phyloP scores from a whole-genome alignment of 1,140 invertebrate genomes.

The Triops cancriformis region DNA sequence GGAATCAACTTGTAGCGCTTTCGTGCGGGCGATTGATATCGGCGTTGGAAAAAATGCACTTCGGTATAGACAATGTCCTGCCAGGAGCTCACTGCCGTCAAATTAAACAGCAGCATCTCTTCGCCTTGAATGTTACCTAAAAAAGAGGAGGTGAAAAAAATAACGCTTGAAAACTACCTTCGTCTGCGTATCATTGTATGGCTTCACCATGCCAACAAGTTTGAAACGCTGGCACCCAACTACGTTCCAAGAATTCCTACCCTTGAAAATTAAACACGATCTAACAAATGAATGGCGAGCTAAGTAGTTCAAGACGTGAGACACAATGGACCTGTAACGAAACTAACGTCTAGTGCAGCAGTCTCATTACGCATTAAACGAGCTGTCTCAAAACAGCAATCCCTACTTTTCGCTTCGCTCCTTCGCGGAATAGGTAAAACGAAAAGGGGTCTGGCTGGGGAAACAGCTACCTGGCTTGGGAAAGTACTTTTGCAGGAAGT shows the following conservation, averaged over 20 bases:
- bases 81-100: constrained; percentile 7
- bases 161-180: not conserved
- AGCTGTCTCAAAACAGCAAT: not conserved
- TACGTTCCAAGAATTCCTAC: not conserved
- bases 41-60: constrained; percentile 25
- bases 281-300: not conserved
- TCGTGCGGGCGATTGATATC: not conserved
- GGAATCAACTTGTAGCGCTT: constrained; percentile 15
- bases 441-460: not conserved
- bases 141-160: not conserved
- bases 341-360: not conserved
- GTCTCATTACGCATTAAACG: not conserved
- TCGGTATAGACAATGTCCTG: constrained; percentile 20
- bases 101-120: constrained; percentile 24
- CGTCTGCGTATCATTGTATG: not conserved
- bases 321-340: not conserved
- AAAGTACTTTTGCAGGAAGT: too few relatives aligned
- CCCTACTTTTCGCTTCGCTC: not conserved
- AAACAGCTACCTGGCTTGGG: not conserved
- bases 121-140: constrained; percentile 20
- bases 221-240: not conserved
- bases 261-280: not conserved
- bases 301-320: not conserved
- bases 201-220: not conserved
- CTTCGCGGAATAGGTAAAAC: not conserved